A percentile compares a stretch with the other conserved stretches of the same genome.
Evolutionary conservation across 2,797 vertebrate genomes (phyloP).

Genomic region (Cottoperca gobio): DNA sequence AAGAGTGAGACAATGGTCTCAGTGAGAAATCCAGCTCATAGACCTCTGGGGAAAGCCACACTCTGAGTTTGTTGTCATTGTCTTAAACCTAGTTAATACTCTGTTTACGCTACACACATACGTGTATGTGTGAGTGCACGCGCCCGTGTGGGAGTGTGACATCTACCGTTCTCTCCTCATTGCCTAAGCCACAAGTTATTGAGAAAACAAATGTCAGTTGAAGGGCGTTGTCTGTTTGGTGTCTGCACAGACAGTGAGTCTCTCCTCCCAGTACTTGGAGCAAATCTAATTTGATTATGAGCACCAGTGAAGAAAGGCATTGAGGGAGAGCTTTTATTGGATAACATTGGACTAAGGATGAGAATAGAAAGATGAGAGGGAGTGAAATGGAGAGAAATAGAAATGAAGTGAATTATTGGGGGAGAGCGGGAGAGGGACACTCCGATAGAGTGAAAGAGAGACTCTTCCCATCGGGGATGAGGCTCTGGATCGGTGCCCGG

Average conservation of each 20-base stretch:
- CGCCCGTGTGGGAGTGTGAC: constrained; percentile 52
- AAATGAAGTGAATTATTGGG: constrained; percentile 58
- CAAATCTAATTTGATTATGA: constrained; percentile 82
- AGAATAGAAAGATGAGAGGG: constrained; percentile 58
- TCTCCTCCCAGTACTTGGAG: constrained; percentile 75
- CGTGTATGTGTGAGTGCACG: neutral
- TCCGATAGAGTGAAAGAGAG: constrained; percentile 49
- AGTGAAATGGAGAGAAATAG: constrained; percentile 52
- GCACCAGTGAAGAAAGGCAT: constrained; percentile 55
- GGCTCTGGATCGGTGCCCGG: constrained; percentile 62
- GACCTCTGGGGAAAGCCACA: constrained; percentile 53
- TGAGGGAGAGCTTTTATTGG: constrained; percentile 58
- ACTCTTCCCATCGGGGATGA: constrained; percentile 51
- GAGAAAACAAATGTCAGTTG: constrained; percentile 84
- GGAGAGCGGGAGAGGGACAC: constrained; percentile 28
- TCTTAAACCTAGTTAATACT: constrained; percentile 66
- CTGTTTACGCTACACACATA: constrained; percentile 48
- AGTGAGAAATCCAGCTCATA: constrained; percentile 52
- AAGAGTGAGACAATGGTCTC: constrained; percentile 54
- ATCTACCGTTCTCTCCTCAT: constrained; percentile 68
- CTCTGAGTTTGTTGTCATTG: constrained; percentile 57
- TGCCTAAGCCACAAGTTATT: constrained; percentile 79
- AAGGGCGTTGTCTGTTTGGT: constrained; percentile 81
- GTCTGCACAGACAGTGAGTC: constrained; percentile 62
- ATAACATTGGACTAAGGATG: constrained; percentile 53